Evolutionary conservation across 2,888 invertebrate genomes (phyloP).

Genomic region (Troglohyphantes excavatus): DNA sequence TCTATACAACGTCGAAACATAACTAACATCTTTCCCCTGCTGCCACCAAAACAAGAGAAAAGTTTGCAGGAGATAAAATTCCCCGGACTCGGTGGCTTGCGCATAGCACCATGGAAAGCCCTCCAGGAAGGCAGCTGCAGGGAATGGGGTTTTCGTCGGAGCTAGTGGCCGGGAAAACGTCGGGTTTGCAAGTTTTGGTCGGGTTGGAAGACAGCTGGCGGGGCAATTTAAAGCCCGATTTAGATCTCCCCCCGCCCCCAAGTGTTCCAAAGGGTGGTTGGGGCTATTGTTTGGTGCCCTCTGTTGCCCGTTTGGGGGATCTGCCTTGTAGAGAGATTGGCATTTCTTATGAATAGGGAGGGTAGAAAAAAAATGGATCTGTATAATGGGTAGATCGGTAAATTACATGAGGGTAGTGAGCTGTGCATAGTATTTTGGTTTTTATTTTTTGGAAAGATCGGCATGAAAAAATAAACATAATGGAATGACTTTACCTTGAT

Average conservation of each 20-base stretch:
- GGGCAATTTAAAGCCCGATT: slow-evolving; percentile 65
- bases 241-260: slow-evolving; percentile 4
- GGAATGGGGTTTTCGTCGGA: slow-evolving; percentile 44
- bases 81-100: too few relatives aligned
- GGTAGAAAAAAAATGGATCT: too few relatives aligned
- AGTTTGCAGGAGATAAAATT: slow-evolving; percentile 61
- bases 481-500: too few relatives aligned
- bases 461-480: too few relatives aligned
- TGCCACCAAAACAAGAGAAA: slow-evolving; percentile 43
- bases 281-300: slow-evolving; percentile 4
- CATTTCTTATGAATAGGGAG: too few relatives aligned
- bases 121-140: slow-evolving; percentile 46
- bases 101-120: background rate
- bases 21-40: too few relatives aligned
- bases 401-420: too few relatives aligned
- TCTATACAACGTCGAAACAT: too few relatives aligned
- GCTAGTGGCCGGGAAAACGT: slow-evolving; percentile 66
- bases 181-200: slow-evolving; percentile 49
- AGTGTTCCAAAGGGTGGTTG: background rate
- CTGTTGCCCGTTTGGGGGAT: slow-evolving; percentile 16
- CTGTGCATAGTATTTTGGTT: too few relatives aligned
- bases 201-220: slow-evolving; percentile 52
- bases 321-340: too few relatives aligned
- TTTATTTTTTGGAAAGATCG: too few relatives aligned
- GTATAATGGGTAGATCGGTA: too few relatives aligned